phyloP scores from a whole-genome alignment of 1,140 invertebrate species.

The Temnothorax curvispinosus region DNA sequence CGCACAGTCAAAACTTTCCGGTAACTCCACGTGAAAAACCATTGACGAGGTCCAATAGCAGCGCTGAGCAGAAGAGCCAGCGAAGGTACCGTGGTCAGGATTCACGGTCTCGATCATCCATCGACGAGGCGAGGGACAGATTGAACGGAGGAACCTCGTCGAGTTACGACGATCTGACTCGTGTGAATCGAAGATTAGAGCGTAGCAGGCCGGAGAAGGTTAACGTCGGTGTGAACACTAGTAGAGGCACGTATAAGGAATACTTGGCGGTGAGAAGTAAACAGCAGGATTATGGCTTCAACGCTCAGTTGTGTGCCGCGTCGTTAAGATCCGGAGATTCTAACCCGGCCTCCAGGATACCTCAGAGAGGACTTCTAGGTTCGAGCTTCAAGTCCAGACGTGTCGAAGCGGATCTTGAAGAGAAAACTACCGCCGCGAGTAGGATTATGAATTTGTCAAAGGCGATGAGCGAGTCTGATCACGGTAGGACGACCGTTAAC shows the following conservation, averaged over 20 bases:
- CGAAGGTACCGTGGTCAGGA: constrained; percentile 71
- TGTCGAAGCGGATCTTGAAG: constrained; percentile 34
- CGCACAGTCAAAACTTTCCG: constrained; percentile 75
- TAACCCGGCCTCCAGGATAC: constrained; percentile 70
- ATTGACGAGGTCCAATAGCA: constrained; percentile 78
- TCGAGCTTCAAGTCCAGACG: constrained; percentile 67
- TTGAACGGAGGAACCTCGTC: constrained; percentile 72
- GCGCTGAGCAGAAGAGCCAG: constrained; percentile 74
- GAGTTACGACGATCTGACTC: constrained; percentile 78
- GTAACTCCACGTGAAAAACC: constrained; percentile 57
- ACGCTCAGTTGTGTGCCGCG: constrained; percentile 20
- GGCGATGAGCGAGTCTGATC: constrained; percentile 65
- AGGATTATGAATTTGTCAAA: constrained; percentile 61
- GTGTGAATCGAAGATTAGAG: constrained; percentile 61
- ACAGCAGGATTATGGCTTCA: constrained; percentile 74
- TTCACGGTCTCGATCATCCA: constrained; percentile 67
- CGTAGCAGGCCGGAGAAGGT: constrained; percentile 61
- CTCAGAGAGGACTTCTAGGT: constrained; percentile 67
- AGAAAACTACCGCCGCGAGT: constrained; percentile 32
- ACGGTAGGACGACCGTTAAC: constrained; percentile 32
- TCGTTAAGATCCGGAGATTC: constrained; percentile 57
- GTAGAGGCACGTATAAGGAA: constrained; percentile 74
- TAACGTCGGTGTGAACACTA: constrained; percentile 70
- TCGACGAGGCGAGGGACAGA: constrained; percentile 68
- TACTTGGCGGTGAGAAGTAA: constrained; percentile 73